Base-by-base conservation (phyloP, 1,140 invertebrate genomes). In the Zaprionus tsacasi region DNA sequence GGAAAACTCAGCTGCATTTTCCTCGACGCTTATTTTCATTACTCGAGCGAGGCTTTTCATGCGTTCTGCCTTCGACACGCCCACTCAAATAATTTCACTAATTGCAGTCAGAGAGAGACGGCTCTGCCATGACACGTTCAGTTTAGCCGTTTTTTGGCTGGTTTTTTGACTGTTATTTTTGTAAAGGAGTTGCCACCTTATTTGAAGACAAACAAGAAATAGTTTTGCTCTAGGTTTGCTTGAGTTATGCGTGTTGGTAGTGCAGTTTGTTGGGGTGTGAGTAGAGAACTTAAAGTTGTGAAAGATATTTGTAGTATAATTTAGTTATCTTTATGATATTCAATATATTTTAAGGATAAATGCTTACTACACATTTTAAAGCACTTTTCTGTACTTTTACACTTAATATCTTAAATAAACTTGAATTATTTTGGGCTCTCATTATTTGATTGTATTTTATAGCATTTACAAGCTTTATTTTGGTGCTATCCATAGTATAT, bases 11-110 rank as follows among this genome's bases (percentile, higher is more conserved):
- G 45, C 45, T 71, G 36, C 38, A 60, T 59, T 68, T 35, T 61
- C 35, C 33, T 21, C 58, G 15, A n/a, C 25, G 40, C 43, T 48
- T 55, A 59, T 59, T 52, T 35, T 45, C 30, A 58, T 52, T 43
- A 52, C 40, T 6, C 40, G 6, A 33, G 45, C 21, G 33, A 43
- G 25, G 15, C 43, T 64, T 30, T 61, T 63, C 56, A 60, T 38
- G 36, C 8, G 33, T 55, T 66, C 27, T 38, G 27, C 25, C n/a
- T 38, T 38, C 30, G 55, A 25, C 55, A 21, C 69, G 43, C 70
- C 58, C 74, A 64, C 78, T 68, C 50, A 43, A 73, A 65, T 77
- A 72, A 73, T 65, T 72, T 73, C 17, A 40, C 71, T 80, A 80
- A 80, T 77, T 81, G 63, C 79, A 75, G 67, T 70, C 52, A 21